Base-by-base conservation (phyloP, 2,888 invertebrate genomes). In the Leptura quadrifasciata region DNA sequence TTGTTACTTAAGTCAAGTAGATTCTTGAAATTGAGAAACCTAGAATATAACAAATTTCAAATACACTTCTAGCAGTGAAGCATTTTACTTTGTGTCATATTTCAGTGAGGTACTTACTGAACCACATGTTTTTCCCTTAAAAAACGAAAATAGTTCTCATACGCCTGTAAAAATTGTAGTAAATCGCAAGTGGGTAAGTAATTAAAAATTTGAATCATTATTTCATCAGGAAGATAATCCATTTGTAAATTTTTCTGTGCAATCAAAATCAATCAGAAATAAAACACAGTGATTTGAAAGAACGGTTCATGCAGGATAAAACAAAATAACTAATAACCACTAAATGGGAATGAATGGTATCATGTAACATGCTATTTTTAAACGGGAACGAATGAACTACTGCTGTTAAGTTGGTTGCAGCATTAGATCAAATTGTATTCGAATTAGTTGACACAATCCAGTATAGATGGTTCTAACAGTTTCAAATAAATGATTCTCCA, bases 211-310 rank as follows among this genome's bases (percentile, higher is more conserved):
- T 57, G 35, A 15, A 35, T 27, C 2, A 69, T 31, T 24, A 58
- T 35, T 69, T 69, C 69, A 35, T 58, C 18, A n/a, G 69, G 69
- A 58, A 69, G 57, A n/a, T 20, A 6, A 31, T 69, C 69, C 69
- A 69, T 69, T 8, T 20, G 1, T 15, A 17, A 18, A 35, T 31
- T 35, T 21, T 6, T 57, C 0, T 10, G 10, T 20, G 21, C 20
- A 21, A 57, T 12, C 1, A 57, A 57, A 31, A 31, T 31, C 27
- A 31, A 6, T 31, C 27, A 31, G 17, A 55, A 55, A 17, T 9
- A 31, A 6, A 31, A 55, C 39, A 39, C 39, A 15, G 15, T 15
- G 12, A 39, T 39, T 39, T 10, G 12, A 39, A 15, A 6, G 39
- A 12, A 39, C 12, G 39, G 39, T 12, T 39, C 10, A 39, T 39